Evolutionary conservation across 2,113 vertebrate species (phyloP), one percentile per base, ranked within the genome.

Genomic region (Aythya baeri): DNA sequence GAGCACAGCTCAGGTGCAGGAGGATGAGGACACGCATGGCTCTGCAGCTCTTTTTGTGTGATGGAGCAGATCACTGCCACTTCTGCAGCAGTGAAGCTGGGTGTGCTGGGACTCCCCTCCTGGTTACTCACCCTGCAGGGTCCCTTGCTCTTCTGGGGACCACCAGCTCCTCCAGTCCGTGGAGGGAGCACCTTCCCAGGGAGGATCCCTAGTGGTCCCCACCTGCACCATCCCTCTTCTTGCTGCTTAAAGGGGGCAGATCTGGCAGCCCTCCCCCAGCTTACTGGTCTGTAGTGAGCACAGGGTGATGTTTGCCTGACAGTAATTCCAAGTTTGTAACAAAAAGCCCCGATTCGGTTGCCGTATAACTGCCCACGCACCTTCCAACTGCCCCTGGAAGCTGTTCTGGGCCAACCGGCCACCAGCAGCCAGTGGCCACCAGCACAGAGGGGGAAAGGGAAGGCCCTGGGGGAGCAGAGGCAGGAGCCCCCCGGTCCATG

Each of bases 111-210:
- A 75, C 49, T 62, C 38, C 38, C 31, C 70, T 57, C 25, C 38
- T 32, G 38, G 16, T 21, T 54, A 17, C 25, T 63, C 4, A 0
- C 15, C n/a, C 5, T 1, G 7, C 17, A 11, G 13, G 11, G 43
- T 50, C 26, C 31, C 4, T 0, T 43, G 55, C 20, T 62, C 29
- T 41, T 38, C 74, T 36, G 66, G 50, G 26, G 58, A 52, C 57
- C 34, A 71, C 58, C 54, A 68, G 10, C 46, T 57, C 62, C 76
- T 81, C 59, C 76, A 91, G 38, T n/a, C 46, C 38, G 17, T n/a
- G 44, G 25, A 38, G 59, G 44, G 34, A 91, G 67, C n/a, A 46
- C 38, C n/a, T 62, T 62, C 32, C 54, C 62, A 41, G 27, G 61
- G 32, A 38, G 55, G 17, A 34, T 34, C 29, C 65, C 34, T 50